Percentiles rank a stretch among this genome's conserved stretches.
Evolutionary conservation across 2,888 invertebrate species (phyloP).

Genomic region (Clunio marinus): DNA sequence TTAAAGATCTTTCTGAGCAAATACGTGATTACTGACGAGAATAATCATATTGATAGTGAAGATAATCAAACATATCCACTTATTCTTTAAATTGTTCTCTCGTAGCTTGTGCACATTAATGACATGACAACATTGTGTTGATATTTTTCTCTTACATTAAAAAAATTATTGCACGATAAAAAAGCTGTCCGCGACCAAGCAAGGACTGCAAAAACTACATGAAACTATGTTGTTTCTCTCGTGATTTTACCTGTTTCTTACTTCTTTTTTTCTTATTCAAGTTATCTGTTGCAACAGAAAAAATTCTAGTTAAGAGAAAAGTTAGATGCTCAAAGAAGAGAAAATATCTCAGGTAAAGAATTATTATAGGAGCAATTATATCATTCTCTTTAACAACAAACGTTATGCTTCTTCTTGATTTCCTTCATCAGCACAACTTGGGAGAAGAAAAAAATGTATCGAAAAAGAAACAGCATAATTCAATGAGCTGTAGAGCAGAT

Average conservation of each 20-base stretch:
- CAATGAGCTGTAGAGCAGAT: conserved; percentile 14
- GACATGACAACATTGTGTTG: conserved; percentile 38
- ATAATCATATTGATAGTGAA: no score
- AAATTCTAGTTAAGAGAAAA: background rate
- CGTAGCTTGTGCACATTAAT: conserved; percentile 27
- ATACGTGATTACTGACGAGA: no score
- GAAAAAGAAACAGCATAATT: conserved; percentile 33
- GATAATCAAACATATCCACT: background rate
- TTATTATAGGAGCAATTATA: conserved; percentile 39
- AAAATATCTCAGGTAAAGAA: conserved; percentile 33
- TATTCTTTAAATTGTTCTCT: background rate
- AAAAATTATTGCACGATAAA: conserved; percentile 31
- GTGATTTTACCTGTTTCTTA: conserved; percentile 15
- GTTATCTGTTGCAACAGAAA: background rate
- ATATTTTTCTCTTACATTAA: conserved; percentile 20
- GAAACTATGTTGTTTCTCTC: conserved; percentile 32
- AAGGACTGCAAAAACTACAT: conserved; percentile 15
- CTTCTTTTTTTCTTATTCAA: background rate
- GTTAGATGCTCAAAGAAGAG: background rate
- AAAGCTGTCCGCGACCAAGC: background rate
- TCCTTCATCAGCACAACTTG: conserved; percentile 19
- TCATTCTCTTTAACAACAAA: conserved; percentile 37
- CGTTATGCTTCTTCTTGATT: conserved; percentile 23
- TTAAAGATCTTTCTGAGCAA: no score
- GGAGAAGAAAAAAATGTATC: background rate